phyloP scores from a whole-genome alignment of 2,888 invertebrate genomes.

The Drosophila paucipuncta region DNA sequence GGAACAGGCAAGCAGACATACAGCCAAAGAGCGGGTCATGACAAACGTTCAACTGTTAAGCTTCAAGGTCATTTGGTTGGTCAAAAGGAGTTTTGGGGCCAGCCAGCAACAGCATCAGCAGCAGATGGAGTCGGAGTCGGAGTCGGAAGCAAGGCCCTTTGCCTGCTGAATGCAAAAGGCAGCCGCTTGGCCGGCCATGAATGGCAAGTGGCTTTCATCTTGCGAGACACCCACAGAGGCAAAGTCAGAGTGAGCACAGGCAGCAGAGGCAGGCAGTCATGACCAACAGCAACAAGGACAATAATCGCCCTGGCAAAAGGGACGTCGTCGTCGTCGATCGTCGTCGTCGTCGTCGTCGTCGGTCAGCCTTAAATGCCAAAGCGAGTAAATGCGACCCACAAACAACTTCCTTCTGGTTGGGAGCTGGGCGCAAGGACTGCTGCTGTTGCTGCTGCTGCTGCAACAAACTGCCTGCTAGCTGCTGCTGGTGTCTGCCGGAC shows the following conservation, averaged over 20 bases:
- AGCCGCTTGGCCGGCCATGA: slow-evolving; percentile 63
- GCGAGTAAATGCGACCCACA: slow-evolving; percentile 64
- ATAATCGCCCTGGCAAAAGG: slow-evolving; percentile 65
- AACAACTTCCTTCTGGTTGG: slow-evolving; percentile 71
- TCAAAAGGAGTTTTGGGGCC: slow-evolving; percentile 62
- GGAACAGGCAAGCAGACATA: background rate
- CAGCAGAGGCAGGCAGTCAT: slow-evolving; percentile 21
- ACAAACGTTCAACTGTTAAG: slow-evolving; percentile 71
- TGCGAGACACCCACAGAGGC: slow-evolving; percentile 72
- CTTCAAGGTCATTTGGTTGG: slow-evolving; percentile 73
- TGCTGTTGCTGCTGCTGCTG: slow-evolving; percentile 21
- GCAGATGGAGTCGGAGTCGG: background rate
- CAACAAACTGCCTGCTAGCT: slow-evolving; percentile 33
- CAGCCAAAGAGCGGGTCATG: slow-evolving; percentile 28
- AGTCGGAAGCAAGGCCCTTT: slow-evolving; percentile 16
- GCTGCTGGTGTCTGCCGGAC: slow-evolving; percentile 33
- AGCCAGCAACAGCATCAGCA: slow-evolving; percentile 26
- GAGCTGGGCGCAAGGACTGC: slow-evolving; percentile 23
- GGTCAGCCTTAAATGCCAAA: slow-evolving; percentile 71
- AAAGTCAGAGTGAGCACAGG: background rate
- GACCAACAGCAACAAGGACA: slow-evolving; percentile 41
- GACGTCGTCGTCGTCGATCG: slow-evolving; percentile 50
- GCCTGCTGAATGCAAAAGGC: slow-evolving; percentile 50
- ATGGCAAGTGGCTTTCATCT: slow-evolving; percentile 79
- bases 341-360: slow-evolving; percentile 30